A percentile compares a stretch with the other conserved stretches of the same genome.
Conservation (phyloP, 64 coral and sea anemone genomes). For the Cladopsammia gracilis region DNA sequence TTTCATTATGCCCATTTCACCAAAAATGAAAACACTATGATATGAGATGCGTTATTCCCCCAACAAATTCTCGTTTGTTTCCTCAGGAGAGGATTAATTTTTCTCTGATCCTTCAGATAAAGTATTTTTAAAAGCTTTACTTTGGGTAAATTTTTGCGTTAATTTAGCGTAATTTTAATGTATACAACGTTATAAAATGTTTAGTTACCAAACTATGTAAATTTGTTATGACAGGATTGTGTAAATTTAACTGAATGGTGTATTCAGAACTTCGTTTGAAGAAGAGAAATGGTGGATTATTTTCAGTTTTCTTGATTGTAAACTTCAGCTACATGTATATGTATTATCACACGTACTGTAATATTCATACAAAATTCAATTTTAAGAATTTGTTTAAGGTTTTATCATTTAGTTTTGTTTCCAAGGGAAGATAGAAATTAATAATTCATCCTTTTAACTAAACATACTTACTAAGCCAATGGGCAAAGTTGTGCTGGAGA, state of each 20-base stretch:
- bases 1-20: not conserved
- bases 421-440: too few relatives aligned
- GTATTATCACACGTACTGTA: too few relatives aligned
- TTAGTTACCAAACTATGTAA: slow-evolving; percentile 42
- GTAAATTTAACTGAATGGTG: not conserved
- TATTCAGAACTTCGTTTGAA: not conserved
- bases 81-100: not conserved
- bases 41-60: too few relatives aligned
- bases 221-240: not conserved
- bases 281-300: too few relatives aligned
- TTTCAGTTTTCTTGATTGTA: too few relatives aligned
- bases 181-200: not conserved
- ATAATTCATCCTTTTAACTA: too few relatives aligned
- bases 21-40: slow-evolving; percentile 12
- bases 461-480: too few relatives aligned
- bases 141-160: not conserved
- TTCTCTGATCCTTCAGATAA: not conserved
- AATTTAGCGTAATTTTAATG: not conserved
- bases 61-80: not conserved
- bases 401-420: too few relatives aligned
- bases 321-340: too few relatives aligned
- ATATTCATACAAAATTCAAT: too few relatives aligned
- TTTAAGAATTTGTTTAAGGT: too few relatives aligned
- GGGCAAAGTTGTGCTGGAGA: too few relatives aligned
- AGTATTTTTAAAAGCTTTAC: not conserved